Base-by-base conservation (phyloP, 2,797 vertebrate species). In the Hydrophis major region DNA sequence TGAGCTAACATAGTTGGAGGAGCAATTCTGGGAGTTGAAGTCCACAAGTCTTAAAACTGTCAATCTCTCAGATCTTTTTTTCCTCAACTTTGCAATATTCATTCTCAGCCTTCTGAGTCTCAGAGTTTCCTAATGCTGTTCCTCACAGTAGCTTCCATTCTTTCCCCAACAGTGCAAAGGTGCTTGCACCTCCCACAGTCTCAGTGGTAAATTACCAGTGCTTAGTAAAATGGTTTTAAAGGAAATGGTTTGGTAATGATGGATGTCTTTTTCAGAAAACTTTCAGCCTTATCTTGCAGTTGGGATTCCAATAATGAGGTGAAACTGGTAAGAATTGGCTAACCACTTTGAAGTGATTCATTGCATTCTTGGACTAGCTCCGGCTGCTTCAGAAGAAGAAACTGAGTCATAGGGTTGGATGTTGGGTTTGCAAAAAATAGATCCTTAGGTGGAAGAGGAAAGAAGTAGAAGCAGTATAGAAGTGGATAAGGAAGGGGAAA, bases 61-160 rank as follows among this genome's bases (percentile, higher is more conserved):
- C 8, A 53, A 55, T 55, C 53, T 55, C 11, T 55, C 11, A 2
- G 53, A 55, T 55, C 53, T 55, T 42, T 37, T 25, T 37, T 14
- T 88, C 69, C 28, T 93, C 57, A n/a, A 2, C 90, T 3, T 69
- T 61, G 32, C 4, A 12, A 13, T 92, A 47, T 4, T 53, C 22
- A 42, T 60, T 27, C 66, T n/a, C 47, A 6, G 56, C 66, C 18
- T 88, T 89, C 55, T 37, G 89, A 20, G 90, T 3, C 11, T 2
- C 37, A 8, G n/a, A 25, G 8, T 66, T n/a, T 27, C 94, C 94
- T 28, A 83, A 95, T 94, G 0, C 6, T 87, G 2, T n/a, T 56
- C 20, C 94, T 94, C 0, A 95, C 69, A 10, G 93, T 61, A 2
- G 94, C 95, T 10, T 94, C 94, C 4, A 94, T 92, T 1, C 92